phyloP scores from a whole-genome alignment of 2,888 invertebrate species.

The Tetropium fuscum region DNA sequence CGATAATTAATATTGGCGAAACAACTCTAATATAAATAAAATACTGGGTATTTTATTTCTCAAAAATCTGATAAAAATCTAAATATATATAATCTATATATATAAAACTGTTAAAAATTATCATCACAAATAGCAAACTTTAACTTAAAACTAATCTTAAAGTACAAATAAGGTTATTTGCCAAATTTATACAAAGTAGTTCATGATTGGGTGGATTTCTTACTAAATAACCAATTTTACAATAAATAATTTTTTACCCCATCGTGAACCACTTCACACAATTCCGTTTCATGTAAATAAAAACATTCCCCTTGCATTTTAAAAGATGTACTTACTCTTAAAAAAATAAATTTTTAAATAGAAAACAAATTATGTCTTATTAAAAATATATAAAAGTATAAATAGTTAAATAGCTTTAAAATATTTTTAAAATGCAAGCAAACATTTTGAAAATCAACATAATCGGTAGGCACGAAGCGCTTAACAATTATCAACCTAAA shows the following conservation, averaged over 20 bases:
- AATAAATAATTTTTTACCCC: slow-evolving; percentile 37
- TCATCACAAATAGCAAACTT: slow-evolving; percentile 61
- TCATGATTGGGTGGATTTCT: slow-evolving; percentile 9
- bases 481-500: slow-evolving; percentile 19
- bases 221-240: slow-evolving; percentile 36
- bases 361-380: neutral
- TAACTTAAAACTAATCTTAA: slow-evolving; percentile 49
- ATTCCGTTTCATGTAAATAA: slow-evolving; percentile 5
- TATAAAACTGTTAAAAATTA: slow-evolving; percentile 60
- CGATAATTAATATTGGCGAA: slow-evolving; percentile 43
- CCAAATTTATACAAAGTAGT: slow-evolving; percentile 18
- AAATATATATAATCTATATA: slow-evolving; percentile 52
- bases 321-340: slow-evolving; percentile 6
- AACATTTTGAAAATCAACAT: slow-evolving; percentile 13
- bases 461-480: slow-evolving; percentile 23
- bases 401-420: slow-evolving; percentile 15
- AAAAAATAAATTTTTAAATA: slow-evolving; percentile 11
- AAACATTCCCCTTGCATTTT: slow-evolving; percentile 24
- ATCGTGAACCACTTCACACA: slow-evolving; percentile 32
- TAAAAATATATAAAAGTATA: slow-evolving; percentile 33
- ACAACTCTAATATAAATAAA: slow-evolving; percentile 51
- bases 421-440: slow-evolving; percentile 15
- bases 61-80: slow-evolving; percentile 56
- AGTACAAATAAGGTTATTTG: slow-evolving; percentile 36
- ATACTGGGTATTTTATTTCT: slow-evolving; percentile 60